Base-by-base conservation (phyloP, 2,888 invertebrate species). In the Keiferia lycopersicella region DNA sequence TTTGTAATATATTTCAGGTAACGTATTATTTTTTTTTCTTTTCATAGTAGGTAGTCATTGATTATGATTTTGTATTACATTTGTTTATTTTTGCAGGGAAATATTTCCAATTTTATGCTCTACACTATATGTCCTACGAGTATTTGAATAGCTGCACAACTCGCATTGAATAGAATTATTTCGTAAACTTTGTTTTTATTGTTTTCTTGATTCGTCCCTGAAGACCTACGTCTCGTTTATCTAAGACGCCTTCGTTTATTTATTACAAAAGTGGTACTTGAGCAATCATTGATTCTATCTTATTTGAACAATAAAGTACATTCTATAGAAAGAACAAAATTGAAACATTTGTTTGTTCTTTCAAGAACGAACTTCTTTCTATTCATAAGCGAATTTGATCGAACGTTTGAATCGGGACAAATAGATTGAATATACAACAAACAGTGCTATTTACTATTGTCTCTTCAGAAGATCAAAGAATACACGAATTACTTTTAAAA, bases 381-480 rank as follows among this genome's bases (percentile, higher is more conserved):
- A 18, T 48, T 48, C 18, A 18, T 16, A 26, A 22, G 22, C 16
- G 10, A 34, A 56, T 16, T 56, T 16, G 16, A 56, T 56, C 56
- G 34, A 56, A 26, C 26, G 56, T 56, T 34, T 69, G 65, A 56
- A 45, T 64, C 66, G 66, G 65, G 63, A 58, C 30, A 53, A 58
- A 68, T 68, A 67, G 67, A 69, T 74, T 69, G 30, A 56, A 56
- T 34, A 30, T 30, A 34, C n/a, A 30, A 56, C 56, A 56, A 56
- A 56, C 8, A 34, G 22, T 53, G 51, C 56, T 56, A 41, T 41
- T 26, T 26, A 26, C 34, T 41, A n/a, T 45, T 16, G 56, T 34
- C 16, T 34, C 14, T 53, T 26, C 6, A 14, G n/a, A 30, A 34
- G 26, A 53, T 10, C 51, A 26, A 6, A 10, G 48, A 53, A 26